Evolutionary conservation across 2,113 vertebrate genomes (phyloP), one percentile per base, ranked within the genome.

Genomic region (Hemiscyllium ocellatum): DNA sequence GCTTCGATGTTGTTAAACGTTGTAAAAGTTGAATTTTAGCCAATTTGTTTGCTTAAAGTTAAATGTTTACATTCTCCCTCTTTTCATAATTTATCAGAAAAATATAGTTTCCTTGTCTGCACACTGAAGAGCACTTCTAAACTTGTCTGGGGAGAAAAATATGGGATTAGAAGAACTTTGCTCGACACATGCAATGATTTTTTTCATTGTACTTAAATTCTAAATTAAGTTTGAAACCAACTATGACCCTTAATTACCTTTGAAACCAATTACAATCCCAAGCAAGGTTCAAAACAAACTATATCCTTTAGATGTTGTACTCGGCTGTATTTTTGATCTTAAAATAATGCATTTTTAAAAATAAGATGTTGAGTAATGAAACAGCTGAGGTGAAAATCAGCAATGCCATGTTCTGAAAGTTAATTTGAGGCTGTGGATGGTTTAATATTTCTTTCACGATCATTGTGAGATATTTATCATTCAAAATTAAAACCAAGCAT

Each of bases 71-170:
- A 95, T 52, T 95, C 26, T 95, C 47, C 69, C 68, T 1, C 22
- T 76, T 72, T 24, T 29, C 26, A 17, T 50, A 70, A 50, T 95
- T 76, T 72, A 42, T 76, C 68, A 76, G 94, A 69, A 95, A 95
- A 89, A 61, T 90, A 65, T 52, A 15, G 94, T 26, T 70, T 72
- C 70, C 93, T 95, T 95, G 93, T 26, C 68, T 69, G 93, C 65
- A 95, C 68, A 72, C 42, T 72, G 68, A 70, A 95, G 68, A 70
- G 26, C 26, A 56, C 68, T 72, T 42, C 68, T 95, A 29, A 95
- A 29, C 24, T 4, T 29, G 42, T 72, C 93, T 72, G 33, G 52
- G 56, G 56, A 12, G 12, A 19, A 61, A 13, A 94, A 37, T n/a
- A 93, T 42, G 37, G 24, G n/a, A 70, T 33, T 29, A 52, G 47